phyloP scores from a whole-genome alignment of 2,888 invertebrate genomes.

The Cerastoderma edule region DNA sequence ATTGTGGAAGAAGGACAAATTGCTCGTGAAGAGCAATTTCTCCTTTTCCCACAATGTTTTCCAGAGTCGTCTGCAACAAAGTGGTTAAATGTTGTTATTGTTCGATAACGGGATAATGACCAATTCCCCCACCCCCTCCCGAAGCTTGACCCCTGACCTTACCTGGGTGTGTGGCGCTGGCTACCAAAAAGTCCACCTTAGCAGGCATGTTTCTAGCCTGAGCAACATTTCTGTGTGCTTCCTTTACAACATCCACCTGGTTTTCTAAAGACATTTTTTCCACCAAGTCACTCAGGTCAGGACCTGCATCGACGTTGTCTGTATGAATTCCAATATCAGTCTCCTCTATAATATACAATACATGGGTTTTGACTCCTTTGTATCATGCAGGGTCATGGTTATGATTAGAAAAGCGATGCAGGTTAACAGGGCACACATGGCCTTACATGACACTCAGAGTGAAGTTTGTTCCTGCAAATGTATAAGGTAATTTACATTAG shows the following conservation, averaged over 20 bases:
- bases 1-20: neutral
- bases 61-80: no score
- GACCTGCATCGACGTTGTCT: constrained; percentile 20
- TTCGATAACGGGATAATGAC: neutral
- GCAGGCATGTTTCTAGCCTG: constrained; percentile 27
- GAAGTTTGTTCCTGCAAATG: no score
- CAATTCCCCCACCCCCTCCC: neutral
- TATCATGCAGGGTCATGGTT: neutral
- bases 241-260: constrained; percentile 27
- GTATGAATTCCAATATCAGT: neutral
- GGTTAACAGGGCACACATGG: neutral
- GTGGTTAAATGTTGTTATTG: no score
- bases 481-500: no score
- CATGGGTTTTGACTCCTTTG: neutral
- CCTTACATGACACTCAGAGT: neutral
- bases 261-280: constrained; percentile 5
- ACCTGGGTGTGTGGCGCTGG: constrained; percentile 61
- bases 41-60: no score
- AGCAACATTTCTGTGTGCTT: neutral
- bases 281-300: constrained; percentile 13
- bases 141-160: neutral
- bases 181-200: constrained; percentile 52
- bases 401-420: neutral
- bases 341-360: constrained; percentile 8
- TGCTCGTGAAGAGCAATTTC: neutral